A percentile compares a stretch with the other conserved stretches of the same genome.
Evolutionary conservation across 2,797 vertebrate genomes (phyloP).

Genomic region (Sebastes matsubarae): DNA sequence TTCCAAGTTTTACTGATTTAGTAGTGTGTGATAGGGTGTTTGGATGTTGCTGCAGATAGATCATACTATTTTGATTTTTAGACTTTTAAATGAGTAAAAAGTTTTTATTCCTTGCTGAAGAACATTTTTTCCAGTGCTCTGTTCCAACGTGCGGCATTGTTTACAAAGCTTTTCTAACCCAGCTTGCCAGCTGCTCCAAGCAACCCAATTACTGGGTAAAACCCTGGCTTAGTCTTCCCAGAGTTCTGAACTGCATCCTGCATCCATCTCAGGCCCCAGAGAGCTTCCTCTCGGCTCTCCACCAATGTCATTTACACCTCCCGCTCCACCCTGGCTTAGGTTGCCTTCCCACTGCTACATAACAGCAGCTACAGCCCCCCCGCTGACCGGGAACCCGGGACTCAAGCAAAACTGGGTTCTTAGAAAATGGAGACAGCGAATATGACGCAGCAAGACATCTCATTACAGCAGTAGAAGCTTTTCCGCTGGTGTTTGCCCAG

Average conservation of each 20-base stretch:
- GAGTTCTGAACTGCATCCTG: slow-evolving; percentile 67
- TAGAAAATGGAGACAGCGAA: slow-evolving; percentile 64
- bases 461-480: slow-evolving; percentile 70
- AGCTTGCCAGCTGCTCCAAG: slow-evolving; percentile 71
- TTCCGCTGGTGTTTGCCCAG: slow-evolving; percentile 67
- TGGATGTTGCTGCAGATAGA: not conserved
- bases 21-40: not conserved
- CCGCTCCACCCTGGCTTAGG: slow-evolving; percentile 64
- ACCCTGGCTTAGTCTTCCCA: slow-evolving; percentile 71
- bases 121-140: slow-evolving; percentile 31
- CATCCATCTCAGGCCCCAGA: slow-evolving; percentile 73
- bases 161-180: slow-evolving; percentile 66
- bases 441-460: slow-evolving; percentile 74
- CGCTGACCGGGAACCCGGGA: slow-evolving; percentile 56
- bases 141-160: slow-evolving; percentile 58
- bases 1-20: too few relatives aligned
- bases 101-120: slow-evolving; percentile 1
- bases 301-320: slow-evolving; percentile 78
- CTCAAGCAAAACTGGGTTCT: slow-evolving; percentile 56
- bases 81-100: slow-evolving; percentile 18
- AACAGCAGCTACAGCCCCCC: slow-evolving; percentile 67
- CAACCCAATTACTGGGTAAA: slow-evolving; percentile 78
- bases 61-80: not conserved
- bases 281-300: slow-evolving; percentile 70
- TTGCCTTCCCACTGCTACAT: slow-evolving; percentile 66